Base-by-base conservation (phyloP, 2,797 vertebrate species). In the Silurus lanzhouensis region DNA sequence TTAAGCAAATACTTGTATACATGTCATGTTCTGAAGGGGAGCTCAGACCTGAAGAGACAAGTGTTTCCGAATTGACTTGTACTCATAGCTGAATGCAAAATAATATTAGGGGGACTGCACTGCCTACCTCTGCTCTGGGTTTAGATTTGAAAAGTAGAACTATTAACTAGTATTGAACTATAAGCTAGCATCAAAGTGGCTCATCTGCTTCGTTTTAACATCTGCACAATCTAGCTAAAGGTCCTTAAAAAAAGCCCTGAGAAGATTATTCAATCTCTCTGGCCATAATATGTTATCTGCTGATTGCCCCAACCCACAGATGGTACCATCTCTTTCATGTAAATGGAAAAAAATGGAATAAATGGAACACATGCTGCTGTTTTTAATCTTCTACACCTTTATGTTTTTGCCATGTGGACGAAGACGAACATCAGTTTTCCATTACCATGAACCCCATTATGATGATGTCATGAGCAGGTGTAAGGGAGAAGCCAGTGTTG, bases 361-460 rank as follows among this genome's bases (percentile, higher is more conserved):
- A 52, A 52, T 10, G 6, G 6, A 52, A 52, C 31, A 38, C 31
- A 38, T 38, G 31, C 31, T 38, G 31, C 31, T 52, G 6, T 6
- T 52, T 52, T 52, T 52, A 52, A 52, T 25, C 67, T 80, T 72
- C 44, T 7, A 38, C 19, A 6, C 77, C 61, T 78, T 85, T 85
- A 81, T 75, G 78, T 81, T 81, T 19, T 25, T 19, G 10, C 67
- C 46, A 63, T 19, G 46, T 10, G 1, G 52, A 44, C 19, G 48
- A 90, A 86, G 80, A 88, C 85, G 52, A 87, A 88, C 70, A 81
- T 85, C 70, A 58, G 13, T 81, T 85, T 85, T 67, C 63, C 79
- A 75, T 82, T 52, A 8, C 38, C 20, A 15, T 52, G 61, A 14
- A 74, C 55, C 48, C 31, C 61, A 86, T 82, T 82, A 79, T 82